Evolutionary conservation across 1,140 invertebrate species (phyloP).

Genomic region (Zaprionus ghesquierei): DNA sequence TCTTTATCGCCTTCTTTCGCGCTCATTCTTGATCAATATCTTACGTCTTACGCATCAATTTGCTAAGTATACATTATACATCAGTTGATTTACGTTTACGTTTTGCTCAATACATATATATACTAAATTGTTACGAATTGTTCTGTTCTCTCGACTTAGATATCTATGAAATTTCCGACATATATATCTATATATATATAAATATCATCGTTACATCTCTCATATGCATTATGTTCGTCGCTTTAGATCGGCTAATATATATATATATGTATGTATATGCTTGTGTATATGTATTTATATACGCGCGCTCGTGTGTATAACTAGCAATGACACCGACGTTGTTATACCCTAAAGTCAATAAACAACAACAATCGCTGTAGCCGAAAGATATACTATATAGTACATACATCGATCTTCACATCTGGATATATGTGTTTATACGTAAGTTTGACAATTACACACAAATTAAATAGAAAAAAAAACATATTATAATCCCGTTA

Average conservation of each 20-base stretch:
- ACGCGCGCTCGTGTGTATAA: background rate
- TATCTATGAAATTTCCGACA: constrained; percentile 47
- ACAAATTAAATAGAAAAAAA: constrained; percentile 20
- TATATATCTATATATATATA: constrained; percentile 33
- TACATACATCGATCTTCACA: constrained; percentile 28
- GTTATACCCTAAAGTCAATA: background rate
- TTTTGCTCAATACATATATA: constrained; percentile 12
- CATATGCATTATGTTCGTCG: constrained; percentile 25
- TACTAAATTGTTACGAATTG: constrained; percentile 66
- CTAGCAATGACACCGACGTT: background rate
- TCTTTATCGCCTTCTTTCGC: background rate
- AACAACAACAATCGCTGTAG: constrained; percentile 30
- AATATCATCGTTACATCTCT: constrained; percentile 32
- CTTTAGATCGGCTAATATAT: constrained; percentile 37
- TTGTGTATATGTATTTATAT: background rate
- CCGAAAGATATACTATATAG: constrained; percentile 18
- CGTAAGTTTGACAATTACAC: constrained; percentile 14
- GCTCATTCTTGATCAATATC: constrained; percentile 2
- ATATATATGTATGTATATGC: background rate
- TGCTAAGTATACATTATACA: constrained; percentile 50
- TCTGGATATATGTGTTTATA: constrained; percentile 4
- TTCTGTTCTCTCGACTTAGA: constrained; percentile 37
- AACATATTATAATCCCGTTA: constrained; percentile 14
- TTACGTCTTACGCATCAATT: constrained; percentile 42
- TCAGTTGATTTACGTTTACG: constrained; percentile 39